Base-by-base conservation (phyloP, 2,888 invertebrate species). In the Ophion slaviceki region DNA sequence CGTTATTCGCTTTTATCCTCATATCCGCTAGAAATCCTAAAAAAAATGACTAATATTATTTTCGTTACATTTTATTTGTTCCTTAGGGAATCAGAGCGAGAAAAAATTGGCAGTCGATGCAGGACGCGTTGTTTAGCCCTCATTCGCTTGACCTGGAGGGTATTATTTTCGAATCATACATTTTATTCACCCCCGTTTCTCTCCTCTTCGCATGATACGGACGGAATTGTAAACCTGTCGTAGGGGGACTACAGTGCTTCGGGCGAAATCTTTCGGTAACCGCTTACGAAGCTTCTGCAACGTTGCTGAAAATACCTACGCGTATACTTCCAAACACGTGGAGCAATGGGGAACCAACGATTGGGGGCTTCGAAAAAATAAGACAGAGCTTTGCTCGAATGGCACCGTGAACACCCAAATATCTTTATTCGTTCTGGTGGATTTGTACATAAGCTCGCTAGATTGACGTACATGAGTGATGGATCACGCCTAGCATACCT, bases 51-150 rank as follows among this genome's bases (percentile, higher is more conserved):
- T 20, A 0, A 45, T 2, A n/a, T 68, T 45, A 5, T 17, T 20
- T 68, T 45, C 40, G 17, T 68, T 47, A 2, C 40, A 4, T 32
- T 64, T 32, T 32, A 4, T 32, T 68, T 20, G 10, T 17, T 40
- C n/a, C 32, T 36, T n/a, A 2, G 14, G 28, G n/a, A 36, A 66
- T 11, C 17, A n/a, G 14, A 6, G 36, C 7, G 8, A 17, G 17
- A 36, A 66, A 28, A 66, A 17, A 17, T 66, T 32, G 3, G 17
- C 36, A 20, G n/a, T 14, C n/a, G 36, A n/a, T 66, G 36, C n/a
- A 66, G 66, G 17, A 36, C 66, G 66, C 36, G 66, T n/a, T 36
- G 32, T 66, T 64, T 64, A 14, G 28, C 64, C 28, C 64, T 20
- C 11, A 64, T 64, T 64, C 32, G 53, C 1, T 53, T 17, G 53